These are phyloP conservation scores for Urocyon cinereoargenteus DNA, from an alignment of 2,797 vertebrate genomes.

Conservation along the genomic window DNA sequence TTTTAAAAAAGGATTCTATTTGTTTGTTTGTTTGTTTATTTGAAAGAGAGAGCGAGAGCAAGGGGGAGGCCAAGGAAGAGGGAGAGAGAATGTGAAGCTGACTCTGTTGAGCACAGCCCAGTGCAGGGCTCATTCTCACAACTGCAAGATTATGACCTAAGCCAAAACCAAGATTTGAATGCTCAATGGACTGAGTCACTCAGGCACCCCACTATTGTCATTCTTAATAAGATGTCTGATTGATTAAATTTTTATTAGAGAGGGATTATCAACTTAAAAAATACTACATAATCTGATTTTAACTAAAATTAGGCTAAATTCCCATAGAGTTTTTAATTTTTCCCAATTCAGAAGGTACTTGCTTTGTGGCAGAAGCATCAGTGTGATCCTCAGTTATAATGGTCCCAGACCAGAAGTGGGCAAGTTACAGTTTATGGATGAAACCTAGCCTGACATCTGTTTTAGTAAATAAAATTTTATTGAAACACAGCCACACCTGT, in stretches of 20 bases:
- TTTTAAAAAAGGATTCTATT: neutral
- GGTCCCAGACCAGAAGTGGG: neutral
- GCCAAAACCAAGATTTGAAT: neutral
- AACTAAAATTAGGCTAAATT: neutral
- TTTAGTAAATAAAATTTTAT: neutral
- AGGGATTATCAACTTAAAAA: neutral
- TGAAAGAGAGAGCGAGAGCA: neutral
- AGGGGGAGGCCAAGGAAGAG: too few species aligned
- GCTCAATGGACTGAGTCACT: neutral
- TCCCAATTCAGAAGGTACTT: neutral
- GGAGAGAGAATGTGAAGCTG: neutral
- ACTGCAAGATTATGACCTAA: neutral
- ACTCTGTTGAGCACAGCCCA: neutral
- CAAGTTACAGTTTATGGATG: neutral
- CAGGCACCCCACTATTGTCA: neutral
- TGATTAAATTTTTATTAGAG: neutral
- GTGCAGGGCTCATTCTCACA: neutral
- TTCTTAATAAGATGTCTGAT: slow-evolving; percentile 33
- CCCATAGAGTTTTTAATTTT: neutral
- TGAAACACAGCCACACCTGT: neutral
- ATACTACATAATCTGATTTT: neutral
- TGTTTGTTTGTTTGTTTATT: neutral
- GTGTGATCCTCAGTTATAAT: neutral
- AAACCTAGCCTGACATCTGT: neutral
- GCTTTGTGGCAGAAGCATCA: neutral